Base-by-base conservation (phyloP, 1,140 invertebrate species). In the Aleiodes sp. region DNA sequence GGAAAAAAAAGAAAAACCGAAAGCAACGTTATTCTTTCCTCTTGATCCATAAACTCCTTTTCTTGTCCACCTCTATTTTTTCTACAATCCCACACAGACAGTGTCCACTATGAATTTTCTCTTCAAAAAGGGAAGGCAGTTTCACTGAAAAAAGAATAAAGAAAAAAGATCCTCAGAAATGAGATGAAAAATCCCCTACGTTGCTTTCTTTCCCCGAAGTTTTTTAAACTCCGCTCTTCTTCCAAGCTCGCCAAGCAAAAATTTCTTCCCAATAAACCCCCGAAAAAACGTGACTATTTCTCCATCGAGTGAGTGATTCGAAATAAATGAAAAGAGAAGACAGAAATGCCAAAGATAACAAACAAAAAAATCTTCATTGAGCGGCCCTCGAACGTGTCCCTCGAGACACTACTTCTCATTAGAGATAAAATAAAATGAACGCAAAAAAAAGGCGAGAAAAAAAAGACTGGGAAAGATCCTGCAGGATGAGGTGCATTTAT, bases 401-500 rank as follows among this genome's bases (percentile, higher is more conserved):
- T n/a, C 9, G 62, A 46, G 39, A 46, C 37, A 46, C 39, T 43
- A 66, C 39, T 66, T 66, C 64, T 66, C 64, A 66, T 66, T 66
- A 66, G 46, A 35, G 16, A 33, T 2, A 62, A 14, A 14, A 14
- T n/a, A n/a, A n/a, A 14, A 4, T 12, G 39, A 16, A 12, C 4
- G 4, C 12, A 41, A 41, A 41, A 12, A 8, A 33, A 19, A 31
- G 28, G 7, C 28, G 19, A 46, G 19, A 64, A 46, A 64, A 43
- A 64, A 64, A 66, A 33, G 33, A 39, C 8, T 14, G 37, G 46
- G 28, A n/a, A 19, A 57, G 46, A 66, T 66, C 29, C 64, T 66
- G 64, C 57, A 46, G 66, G 66, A 68, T 37, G 56, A 43, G 12
- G 59, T 68, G 66, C 66, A 68, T 60, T 60, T 65, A 65, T 29